Evolutionary conservation across 2,888 invertebrate species (phyloP), one percentile per base, ranked within the genome.

Genomic region (Osedax fenrisi): DNA sequence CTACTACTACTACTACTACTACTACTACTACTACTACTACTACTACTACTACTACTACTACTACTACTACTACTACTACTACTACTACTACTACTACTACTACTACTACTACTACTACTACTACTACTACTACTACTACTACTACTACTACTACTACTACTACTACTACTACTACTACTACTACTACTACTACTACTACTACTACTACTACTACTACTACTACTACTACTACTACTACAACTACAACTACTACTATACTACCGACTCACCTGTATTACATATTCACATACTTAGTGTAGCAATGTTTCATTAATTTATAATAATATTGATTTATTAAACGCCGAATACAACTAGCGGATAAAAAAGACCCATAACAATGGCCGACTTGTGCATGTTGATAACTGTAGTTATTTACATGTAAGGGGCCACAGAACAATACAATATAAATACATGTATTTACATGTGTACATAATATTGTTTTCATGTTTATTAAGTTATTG

Each of bases 121-220:
- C 67, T 24, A 24, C 67, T 66, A 66, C 67, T 24, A 24, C 24
- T 66, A 66, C 67, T 24, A 24, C 67, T 13, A 66, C 67, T 24
- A 24, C 24, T 66, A 66, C 13, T 24, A 24, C 67, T 66, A 66
- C 67, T 24, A 24, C 24, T 66, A 66, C 67, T 66, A 66, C 67
- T 66, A 66, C 67, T 66, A 66, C 67, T 66, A 66, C 67, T 66
- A 66, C 67, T 66, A 66, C 67, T 66, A 66, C 67, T 66, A 66
- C 67, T 66, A 66, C 67, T 66, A 66, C 67, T 13, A 66, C 67
- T 66, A 66, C 67, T 66, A 66, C 13, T 13, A 66, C 13, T 66
- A 66, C 67, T 66, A 66, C 67, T 66, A 66, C 67, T 66, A 66
- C 67, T 66, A 66, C 67, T 66, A 66, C 67, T 13, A 66, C 67